phyloP scores from a whole-genome alignment of 2,888 invertebrate species.

The Horisme vitalbata region DNA sequence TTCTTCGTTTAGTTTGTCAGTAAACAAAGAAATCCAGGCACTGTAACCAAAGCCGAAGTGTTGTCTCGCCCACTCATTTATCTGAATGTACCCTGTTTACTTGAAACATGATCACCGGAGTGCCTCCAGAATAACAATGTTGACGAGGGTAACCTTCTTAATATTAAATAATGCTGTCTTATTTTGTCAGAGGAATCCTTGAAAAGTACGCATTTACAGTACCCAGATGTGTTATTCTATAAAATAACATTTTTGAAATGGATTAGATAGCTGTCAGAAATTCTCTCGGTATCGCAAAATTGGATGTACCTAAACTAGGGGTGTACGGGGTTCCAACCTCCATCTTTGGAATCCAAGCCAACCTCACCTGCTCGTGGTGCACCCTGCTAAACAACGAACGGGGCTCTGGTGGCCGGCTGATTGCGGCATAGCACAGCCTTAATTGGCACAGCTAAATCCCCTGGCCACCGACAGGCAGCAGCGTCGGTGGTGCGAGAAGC shows the following conservation, averaged over 20 bases:
- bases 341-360: too few relatives aligned
- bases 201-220: background rate
- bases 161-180: constrained; percentile 9
- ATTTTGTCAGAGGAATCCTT: background rate
- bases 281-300: too few relatives aligned
- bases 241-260: background rate
- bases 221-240: background rate
- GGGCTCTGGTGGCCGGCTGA: too few relatives aligned
- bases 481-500: too few relatives aligned
- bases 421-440: too few relatives aligned
- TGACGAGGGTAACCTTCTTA: constrained; percentile 15
- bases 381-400: too few relatives aligned
- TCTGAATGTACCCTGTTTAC: constrained; percentile 12
- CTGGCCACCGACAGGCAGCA: too few relatives aligned
- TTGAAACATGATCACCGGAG: constrained; percentile 17
- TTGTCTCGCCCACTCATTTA: constrained; percentile 4
- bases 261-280: too few relatives aligned
- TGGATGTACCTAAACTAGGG: too few relatives aligned
- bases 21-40: constrained; percentile 4
- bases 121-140: constrained; percentile 16
- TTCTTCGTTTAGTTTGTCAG: background rate
- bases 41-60: constrained; percentile 3
- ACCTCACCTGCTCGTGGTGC: too few relatives aligned
- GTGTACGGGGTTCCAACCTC: too few relatives aligned
- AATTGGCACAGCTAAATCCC: too few relatives aligned